Conservation (phyloP, 2,888 invertebrate genomes). For the Oligia fasciuncula region DNA sequence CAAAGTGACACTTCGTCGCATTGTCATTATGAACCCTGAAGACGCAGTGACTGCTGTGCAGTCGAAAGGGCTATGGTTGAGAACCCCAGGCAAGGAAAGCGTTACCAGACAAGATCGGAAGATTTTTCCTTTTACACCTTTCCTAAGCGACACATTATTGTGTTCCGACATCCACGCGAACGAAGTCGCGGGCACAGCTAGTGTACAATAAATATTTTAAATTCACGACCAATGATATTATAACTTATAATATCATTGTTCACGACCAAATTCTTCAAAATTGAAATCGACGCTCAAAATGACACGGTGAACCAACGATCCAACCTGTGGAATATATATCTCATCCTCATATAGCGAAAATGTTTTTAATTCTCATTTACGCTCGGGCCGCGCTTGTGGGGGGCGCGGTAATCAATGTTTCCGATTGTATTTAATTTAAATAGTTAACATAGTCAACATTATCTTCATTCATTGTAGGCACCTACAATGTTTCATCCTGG, state of each 20-base stretch:
- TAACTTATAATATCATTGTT: background rate
- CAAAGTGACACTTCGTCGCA: too few relatives aligned
- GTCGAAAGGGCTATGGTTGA: too few relatives aligned
- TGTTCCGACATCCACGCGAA: too few relatives aligned
- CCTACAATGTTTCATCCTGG: background rate
- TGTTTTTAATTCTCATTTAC: background rate
- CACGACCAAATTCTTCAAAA: background rate
- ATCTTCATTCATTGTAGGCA: background rate
- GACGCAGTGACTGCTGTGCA: too few relatives aligned
- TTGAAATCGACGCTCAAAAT: background rate
- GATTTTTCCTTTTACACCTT: too few relatives aligned
- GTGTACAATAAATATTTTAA: background rate
- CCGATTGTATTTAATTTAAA: slow-evolving; percentile 34
- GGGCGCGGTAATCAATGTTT: slow-evolving; percentile 2
- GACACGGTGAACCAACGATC: background rate
- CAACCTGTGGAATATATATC: background rate
- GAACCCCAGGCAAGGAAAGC: too few relatives aligned
- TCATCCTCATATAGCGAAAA: background rate
- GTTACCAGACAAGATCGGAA: too few relatives aligned
- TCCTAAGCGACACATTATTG: too few relatives aligned
- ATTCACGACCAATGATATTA: background rate
- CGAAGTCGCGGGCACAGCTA: too few relatives aligned
- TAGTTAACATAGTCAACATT: background rate
- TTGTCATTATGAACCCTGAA: too few relatives aligned
- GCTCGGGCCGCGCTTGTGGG: background rate